Evolutionary conservation across 2,888 invertebrate genomes (phyloP).

Genomic region (Pristionchus arcanus): DNA sequence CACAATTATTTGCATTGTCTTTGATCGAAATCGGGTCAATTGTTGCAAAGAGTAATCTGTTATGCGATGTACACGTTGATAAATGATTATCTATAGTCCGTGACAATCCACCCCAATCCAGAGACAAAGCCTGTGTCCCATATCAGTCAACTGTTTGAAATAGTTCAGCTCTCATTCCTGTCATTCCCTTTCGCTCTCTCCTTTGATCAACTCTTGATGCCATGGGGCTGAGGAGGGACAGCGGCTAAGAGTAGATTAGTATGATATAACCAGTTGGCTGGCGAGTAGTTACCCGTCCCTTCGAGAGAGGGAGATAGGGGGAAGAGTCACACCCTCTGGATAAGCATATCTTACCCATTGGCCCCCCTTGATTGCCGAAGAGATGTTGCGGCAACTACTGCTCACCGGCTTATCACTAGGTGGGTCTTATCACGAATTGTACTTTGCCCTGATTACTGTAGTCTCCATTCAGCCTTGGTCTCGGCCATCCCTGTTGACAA

Average conservation of each 20-base stretch:
- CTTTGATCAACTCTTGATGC: constrained; percentile 47
- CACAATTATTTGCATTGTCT: background rate
- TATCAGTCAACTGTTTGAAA: background rate
- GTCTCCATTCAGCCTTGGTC: constrained; percentile 50
- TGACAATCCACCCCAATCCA: no score
- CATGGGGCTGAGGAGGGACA: constrained; percentile 30
- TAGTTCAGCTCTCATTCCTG: constrained; percentile 20
- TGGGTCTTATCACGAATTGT: background rate
- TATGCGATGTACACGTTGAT: constrained; percentile 19
- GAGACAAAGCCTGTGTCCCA: background rate
- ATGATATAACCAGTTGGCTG: constrained; percentile 49
- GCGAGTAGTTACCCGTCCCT: constrained; percentile 45
- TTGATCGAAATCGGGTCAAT: constrained; percentile 42
- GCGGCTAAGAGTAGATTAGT: constrained; percentile 38
- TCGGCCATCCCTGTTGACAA: constrained; percentile 78
- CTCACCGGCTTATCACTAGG: constrained; percentile 42
- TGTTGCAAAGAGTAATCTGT: background rate
- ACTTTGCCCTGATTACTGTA: background rate
- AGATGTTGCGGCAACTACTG: constrained; percentile 7
- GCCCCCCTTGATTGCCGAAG: constrained; percentile 1
- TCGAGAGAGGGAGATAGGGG: constrained; percentile 27
- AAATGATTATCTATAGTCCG: background rate
- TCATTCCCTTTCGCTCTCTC: constrained; percentile 51
- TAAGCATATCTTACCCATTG: constrained; percentile 17
- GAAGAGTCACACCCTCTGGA: constrained; percentile 47